A percentile compares a stretch with the other conserved stretches of the same genome.
Evolutionary conservation across 2,888 invertebrate genomes (phyloP).

Genomic region (Acleris holmiana): DNA sequence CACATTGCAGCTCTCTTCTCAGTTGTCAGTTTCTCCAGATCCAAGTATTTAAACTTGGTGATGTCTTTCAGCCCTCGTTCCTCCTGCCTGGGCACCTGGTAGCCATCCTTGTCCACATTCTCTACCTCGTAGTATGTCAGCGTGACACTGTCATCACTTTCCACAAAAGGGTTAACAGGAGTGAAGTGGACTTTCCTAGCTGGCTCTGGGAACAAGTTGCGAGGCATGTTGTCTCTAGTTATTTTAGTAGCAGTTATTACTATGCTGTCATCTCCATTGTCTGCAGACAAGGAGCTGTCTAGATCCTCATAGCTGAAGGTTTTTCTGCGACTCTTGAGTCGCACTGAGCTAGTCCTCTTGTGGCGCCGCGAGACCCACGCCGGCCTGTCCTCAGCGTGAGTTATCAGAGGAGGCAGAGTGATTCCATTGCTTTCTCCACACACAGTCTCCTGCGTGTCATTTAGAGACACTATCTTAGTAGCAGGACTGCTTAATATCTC

Average conservation of each 20-base stretch:
- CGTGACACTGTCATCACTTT: constrained; percentile 80
- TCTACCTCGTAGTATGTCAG: constrained; percentile 78
- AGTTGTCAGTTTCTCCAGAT: constrained; percentile 64
- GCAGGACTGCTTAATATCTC: constrained; percentile 74
- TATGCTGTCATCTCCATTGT: constrained; percentile 81
- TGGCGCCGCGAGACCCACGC: constrained; percentile 58
- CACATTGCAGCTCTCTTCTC: constrained; percentile 69
- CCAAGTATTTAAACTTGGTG: constrained; percentile 75
- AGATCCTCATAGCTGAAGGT: constrained; percentile 81
- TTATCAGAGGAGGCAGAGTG: constrained; percentile 69
- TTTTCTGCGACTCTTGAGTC: constrained; percentile 60
- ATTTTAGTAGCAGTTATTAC: constrained; percentile 81
- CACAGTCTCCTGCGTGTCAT: constrained; percentile 48
- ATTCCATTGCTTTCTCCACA: constrained; percentile 66
- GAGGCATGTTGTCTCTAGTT: constrained; percentile 75
- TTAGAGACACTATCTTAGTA: constrained; percentile 57
- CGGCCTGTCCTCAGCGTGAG: constrained; percentile 47
- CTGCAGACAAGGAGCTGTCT: constrained; percentile 85
- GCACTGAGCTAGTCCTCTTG: constrained; percentile 58
- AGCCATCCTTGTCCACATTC: constrained; percentile 56
- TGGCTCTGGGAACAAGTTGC: constrained; percentile 71
- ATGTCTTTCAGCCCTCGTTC: constrained; percentile 59
- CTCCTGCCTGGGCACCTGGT: constrained; percentile 54
- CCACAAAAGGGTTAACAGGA: constrained; percentile 73
- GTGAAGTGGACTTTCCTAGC: constrained; percentile 79